Percentiles rank a stretch among this genome's conserved stretches.
These are phyloP conservation scores for Psittacara wagleri DNA, from an alignment of 2,113 vertebrate species.

Conservation along the genomic window DNA sequence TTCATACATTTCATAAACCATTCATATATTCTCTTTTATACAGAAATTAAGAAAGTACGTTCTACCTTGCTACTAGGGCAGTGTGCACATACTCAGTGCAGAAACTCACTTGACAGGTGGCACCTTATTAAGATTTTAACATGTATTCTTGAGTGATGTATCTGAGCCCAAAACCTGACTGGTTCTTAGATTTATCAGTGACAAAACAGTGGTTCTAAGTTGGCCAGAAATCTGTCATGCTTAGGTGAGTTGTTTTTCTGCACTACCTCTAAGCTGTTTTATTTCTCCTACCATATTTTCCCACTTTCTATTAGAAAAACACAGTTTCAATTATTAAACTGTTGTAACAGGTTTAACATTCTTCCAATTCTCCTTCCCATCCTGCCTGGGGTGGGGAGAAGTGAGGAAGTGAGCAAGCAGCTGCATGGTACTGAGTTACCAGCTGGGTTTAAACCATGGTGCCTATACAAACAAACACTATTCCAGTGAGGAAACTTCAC, in stretches of 20 bases:
- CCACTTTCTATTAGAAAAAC: not conserved
- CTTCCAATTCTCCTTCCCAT: not conserved
- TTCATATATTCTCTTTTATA: not conserved
- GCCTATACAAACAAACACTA: not conserved
- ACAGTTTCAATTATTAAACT: not conserved
- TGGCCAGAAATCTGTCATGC: not conserved
- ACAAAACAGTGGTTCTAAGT: not conserved
- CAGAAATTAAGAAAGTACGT: not conserved
- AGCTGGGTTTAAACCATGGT: not conserved
- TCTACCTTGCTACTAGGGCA: not conserved
- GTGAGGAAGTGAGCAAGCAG: not conserved
- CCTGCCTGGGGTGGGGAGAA: not conserved
- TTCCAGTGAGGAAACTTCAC: not conserved
- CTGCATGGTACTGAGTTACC: not conserved
- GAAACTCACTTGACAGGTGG: not conserved
- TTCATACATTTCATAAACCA: not conserved
- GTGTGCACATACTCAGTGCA: not conserved
- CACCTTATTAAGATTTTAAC: not conserved
- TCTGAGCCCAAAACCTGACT: not conserved
- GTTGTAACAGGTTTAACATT: not conserved
- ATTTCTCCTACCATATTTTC: not conserved
- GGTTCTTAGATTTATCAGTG: not conserved
- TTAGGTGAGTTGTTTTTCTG: not conserved
- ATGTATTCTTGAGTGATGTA: not conserved
- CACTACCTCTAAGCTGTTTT: not conserved